Evolutionary conservation across 2,888 invertebrate species (phyloP), one percentile per base, ranked within the genome.

Genomic region (Hyposoter dolosus): DNA sequence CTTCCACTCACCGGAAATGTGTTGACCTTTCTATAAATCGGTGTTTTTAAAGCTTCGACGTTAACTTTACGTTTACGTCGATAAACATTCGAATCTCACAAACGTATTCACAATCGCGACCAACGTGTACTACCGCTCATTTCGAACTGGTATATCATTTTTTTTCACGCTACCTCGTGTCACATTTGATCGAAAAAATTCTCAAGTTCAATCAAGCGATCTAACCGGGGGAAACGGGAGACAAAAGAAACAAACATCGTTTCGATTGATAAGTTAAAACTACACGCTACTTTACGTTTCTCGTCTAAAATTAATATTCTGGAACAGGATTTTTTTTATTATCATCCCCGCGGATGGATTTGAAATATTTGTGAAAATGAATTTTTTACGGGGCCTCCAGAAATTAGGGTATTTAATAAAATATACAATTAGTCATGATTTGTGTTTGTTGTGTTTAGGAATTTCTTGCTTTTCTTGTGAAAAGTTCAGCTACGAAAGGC

Each of bases 251-350:
- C 63, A 32, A 75, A 60, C 23, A 32, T 45, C 3, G 32, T n/a
- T 17, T 63, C 9, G 45, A 32, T 63, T 19, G 63, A 76, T 63
- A 76, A 76, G n/a, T 63, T 32, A 32, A 40, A 60, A 60, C 12
- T 56, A 12, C 10, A 56, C 12, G 56, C 3, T 23, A 12, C 23
- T 40, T 40, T 23, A 23, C 19, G 6, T 12, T 56, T 56, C 12
- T 23, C 7, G 3, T 23, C 19, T 56, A 12, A 23, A 23, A 56
- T 23, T 3, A 23, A 56, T 56, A 10, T 9, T 56, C 1, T n/a
- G 23, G 2, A 10, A 56, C 12, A 1, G 10, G 10, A 56, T 10
- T 12, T 60, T 60, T 4, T 7, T 28, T 12, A 10, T 35, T 35
- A 60, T 28, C 3, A 28, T 23, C 3, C 1, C 4, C 17, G 15